Evolutionary conservation across 2,797 vertebrate genomes (phyloP).

Genomic region (Peromyscus melanophrys): DNA sequence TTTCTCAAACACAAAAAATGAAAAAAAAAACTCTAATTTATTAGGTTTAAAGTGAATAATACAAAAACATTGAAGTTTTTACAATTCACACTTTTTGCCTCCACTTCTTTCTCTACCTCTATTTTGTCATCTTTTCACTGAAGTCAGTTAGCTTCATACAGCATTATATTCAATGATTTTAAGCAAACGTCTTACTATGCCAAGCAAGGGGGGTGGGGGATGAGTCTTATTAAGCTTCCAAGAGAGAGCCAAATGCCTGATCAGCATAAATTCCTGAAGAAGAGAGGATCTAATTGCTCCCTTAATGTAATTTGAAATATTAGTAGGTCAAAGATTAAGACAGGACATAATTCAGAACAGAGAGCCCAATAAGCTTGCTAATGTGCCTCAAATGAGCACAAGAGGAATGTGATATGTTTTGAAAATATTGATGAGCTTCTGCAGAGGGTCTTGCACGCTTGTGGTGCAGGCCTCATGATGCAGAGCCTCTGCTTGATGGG

Average conservation of each 20-base stretch:
- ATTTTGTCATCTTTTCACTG: neutral
- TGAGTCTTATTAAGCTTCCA: conserved; percentile 49
- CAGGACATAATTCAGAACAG: conserved; percentile 68
- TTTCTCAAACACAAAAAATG: conserved; percentile 37
- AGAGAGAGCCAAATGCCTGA: conserved; percentile 27
- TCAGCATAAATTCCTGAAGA: conserved; percentile 68
- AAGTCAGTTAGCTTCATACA: neutral
- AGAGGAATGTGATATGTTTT: conserved; percentile 39
- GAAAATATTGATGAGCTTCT: conserved; percentile 67
- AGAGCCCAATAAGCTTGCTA: conserved; percentile 56
- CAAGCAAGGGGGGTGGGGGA: conserved; percentile 48
- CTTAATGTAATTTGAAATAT: conserved; percentile 73
- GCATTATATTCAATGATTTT: conserved; percentile 64
- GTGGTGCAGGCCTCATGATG: neutral
- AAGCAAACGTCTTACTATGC: conserved; percentile 59
- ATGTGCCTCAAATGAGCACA: conserved; percentile 59
- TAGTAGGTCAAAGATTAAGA: conserved; percentile 75
- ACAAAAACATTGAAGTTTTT: conserved; percentile 2
- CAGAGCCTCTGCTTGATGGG: neutral
- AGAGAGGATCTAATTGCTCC: conserved; percentile 56
- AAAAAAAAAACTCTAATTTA: neutral
- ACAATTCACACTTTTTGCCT: neutral
- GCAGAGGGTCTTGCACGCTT: neutral
- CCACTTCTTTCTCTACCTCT: conserved; percentile 42
- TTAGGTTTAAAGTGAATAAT: neutral